Evolutionary conservation across 2,797 vertebrate genomes (phyloP), one percentile per base, ranked within the genome.

Genomic region (Zalophus californianus): DNA sequence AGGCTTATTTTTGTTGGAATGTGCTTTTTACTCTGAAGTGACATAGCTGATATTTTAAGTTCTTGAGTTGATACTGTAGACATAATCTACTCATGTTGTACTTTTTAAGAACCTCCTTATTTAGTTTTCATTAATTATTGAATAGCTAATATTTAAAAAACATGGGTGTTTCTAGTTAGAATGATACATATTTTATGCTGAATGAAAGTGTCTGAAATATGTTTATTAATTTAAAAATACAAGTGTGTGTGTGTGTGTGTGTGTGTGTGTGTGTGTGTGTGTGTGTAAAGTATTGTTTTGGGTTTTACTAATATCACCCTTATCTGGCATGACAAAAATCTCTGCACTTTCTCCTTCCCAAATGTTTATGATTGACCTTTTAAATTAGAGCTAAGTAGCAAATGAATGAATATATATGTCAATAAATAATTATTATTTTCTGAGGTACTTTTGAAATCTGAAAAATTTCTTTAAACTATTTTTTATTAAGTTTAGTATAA

Each of bases 371-470:
- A 84, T 73, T 90, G 62, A 96, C 35, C 38, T 93, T 96, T 90
- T 91, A 66, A 86, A 83, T 52, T 77, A 35, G n/a, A 89, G 44
- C 11, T 86, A 62, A 92, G n/a, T 79, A 80, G 64, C 8, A 50
- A 87, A n/a, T 54, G 93, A 72, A 27, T 4, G 84, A 75, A 87
- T 56, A n/a, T 54, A n/a, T 13, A 72, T 41, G 35, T 73, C 3
- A 64, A 56, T 48, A 70, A 58, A 5, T 83, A 64, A 70, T 58
- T 41, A 84, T 54, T 56, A 86, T 52, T 90, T 94, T 95, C 60
- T 84, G 89, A 73, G 56, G 21, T 85, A 77, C 35, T 84, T 68
- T 79, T 87, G 86, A 92, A 94, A 79, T 94, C 18, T 84, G 88
- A 90, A 72, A 58, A 15, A 4, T 78, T 52, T 94, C 32, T n/a